Evolutionary conservation across 2,113 vertebrate genomes (phyloP).

Genomic region (Ciconia maguari): DNA sequence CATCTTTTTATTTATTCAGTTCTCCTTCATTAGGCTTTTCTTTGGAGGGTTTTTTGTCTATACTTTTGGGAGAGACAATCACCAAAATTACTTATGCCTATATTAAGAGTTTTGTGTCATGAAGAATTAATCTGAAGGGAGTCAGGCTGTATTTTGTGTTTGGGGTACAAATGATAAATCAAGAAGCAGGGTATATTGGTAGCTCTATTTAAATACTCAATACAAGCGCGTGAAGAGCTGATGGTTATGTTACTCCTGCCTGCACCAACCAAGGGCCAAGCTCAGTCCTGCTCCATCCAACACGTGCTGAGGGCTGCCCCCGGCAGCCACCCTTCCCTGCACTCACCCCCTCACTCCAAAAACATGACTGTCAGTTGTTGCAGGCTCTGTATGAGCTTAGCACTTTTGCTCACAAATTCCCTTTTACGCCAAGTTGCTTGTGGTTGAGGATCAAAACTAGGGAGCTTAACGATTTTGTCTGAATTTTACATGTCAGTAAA

Average conservation of each 20-base stretch:
- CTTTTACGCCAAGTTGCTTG: background rate
- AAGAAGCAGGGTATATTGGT: background rate
- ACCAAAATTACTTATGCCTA: background rate
- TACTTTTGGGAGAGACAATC: background rate
- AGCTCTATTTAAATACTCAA: background rate
- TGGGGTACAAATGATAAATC: background rate
- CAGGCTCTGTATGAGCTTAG: background rate
- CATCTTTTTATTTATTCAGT: background rate
- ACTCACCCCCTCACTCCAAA: accelerated
- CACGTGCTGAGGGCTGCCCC: background rate
- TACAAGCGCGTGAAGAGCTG: background rate
- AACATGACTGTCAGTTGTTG: background rate
- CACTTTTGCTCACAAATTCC: background rate
- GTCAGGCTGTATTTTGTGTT: background rate
- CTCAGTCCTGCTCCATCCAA: background rate
- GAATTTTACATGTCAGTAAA: background rate
- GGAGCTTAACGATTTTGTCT: background rate
- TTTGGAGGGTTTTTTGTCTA: background rate
- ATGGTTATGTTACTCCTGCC: background rate
- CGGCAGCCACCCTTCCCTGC: accelerated
- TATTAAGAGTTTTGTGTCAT: background rate
- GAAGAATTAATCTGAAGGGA: background rate
- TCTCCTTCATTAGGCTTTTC: background rate
- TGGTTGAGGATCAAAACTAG: background rate
- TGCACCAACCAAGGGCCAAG: background rate